Conservation (phyloP, 2,888 invertebrate genomes). For the Eurois occulta region DNA sequence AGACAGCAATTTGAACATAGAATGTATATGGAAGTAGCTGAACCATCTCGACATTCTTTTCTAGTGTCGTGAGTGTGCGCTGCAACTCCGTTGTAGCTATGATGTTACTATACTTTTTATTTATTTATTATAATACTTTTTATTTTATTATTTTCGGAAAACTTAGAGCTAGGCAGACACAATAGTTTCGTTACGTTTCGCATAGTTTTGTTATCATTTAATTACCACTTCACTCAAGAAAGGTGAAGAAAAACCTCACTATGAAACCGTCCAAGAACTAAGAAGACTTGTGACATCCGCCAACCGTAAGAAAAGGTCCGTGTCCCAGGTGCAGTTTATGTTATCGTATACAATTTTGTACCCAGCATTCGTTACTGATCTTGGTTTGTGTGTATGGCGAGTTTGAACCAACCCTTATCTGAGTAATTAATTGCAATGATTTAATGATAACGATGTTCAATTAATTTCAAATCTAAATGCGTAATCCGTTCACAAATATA, state of each 20-base stretch:
- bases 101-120: no score
- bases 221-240: not conserved
- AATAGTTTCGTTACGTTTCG: no score
- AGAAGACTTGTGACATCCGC: not conserved
- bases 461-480: constrained; percentile 33
- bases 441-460: constrained; percentile 16
- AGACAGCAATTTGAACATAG: not conserved
- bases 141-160: no score
- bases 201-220: no score
- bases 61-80: not conserved
- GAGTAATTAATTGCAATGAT: not conserved
- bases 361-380: not conserved
- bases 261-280: not conserved
- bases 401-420: not conserved
- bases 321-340: not conserved
- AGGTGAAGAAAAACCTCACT: not conserved
- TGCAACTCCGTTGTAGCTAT: not conserved
- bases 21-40: not conserved
- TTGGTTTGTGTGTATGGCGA: not conserved
- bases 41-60: not conserved
- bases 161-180: no score
- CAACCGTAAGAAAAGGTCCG: not conserved
- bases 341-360: not conserved
- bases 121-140: no score
- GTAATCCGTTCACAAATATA: constrained; percentile 32